Evolutionary conservation across 1,140 invertebrate species (phyloP).

Genomic region (Aphelenchoides avenae): DNA sequence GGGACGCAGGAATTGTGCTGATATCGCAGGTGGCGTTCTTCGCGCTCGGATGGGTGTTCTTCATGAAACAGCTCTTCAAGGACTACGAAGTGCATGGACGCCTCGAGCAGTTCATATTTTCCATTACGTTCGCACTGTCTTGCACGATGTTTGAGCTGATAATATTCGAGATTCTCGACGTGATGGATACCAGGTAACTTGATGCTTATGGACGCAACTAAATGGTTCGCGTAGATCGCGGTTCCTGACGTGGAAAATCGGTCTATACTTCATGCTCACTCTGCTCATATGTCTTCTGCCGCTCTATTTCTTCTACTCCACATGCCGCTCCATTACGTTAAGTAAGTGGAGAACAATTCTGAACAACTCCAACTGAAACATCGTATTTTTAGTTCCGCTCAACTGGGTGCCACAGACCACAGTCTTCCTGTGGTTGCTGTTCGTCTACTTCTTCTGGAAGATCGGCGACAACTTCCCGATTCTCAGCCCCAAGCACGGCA

Average conservation of each 20-base stretch:
- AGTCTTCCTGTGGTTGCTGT: constrained; percentile 78
- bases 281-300: constrained; percentile 93
- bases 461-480: constrained; percentile 98
- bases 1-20: constrained; percentile 31
- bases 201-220: too few relatives aligned
- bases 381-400: constrained; percentile 70
- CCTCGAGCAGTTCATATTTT: constrained; percentile 80
- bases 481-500: constrained; percentile 83
- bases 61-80: constrained; percentile 92
- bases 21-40: constrained; percentile 79
- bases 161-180: constrained; percentile 96
- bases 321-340: constrained; percentile 81
- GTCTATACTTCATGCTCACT: constrained; percentile 82
- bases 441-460: constrained; percentile 96
- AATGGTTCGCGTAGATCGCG: constrained; percentile 30
- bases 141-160: constrained; percentile 99
- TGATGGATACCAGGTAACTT: constrained; percentile 75
- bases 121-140: constrained; percentile 89
- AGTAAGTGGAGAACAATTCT: constrained; percentile 66
- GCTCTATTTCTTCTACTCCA: constrained; percentile 92
- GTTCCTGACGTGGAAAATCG: constrained; percentile 32
- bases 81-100: constrained; percentile 75
- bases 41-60: constrained; percentile 93
- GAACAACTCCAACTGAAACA: background rate
- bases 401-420: constrained; percentile 76